These are phyloP conservation scores for Cervus canadensis DNA, from an alignment of 2,113 vertebrate species.

Conservation along the genomic window DNA sequence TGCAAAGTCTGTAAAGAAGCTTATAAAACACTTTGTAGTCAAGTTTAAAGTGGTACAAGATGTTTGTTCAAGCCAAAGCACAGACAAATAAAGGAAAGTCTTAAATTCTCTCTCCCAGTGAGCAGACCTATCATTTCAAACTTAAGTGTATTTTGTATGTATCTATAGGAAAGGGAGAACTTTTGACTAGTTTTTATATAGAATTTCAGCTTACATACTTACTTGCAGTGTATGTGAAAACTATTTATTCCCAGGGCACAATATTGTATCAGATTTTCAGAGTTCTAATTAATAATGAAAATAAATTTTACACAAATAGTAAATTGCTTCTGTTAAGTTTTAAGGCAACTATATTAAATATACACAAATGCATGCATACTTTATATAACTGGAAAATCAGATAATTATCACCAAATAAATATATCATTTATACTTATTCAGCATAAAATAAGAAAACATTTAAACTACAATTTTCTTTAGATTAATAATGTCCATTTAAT, in stretches of 20 bases:
- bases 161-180: background rate
- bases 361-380: background rate
- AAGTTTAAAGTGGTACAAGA: constrained; percentile 59
- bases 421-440: constrained; percentile 46
- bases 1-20: constrained; percentile 49
- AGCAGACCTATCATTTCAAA: constrained; percentile 50
- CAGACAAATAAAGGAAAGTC: constrained; percentile 43
- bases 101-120: background rate
- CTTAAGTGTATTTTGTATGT: constrained; percentile 17
- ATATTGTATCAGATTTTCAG: constrained; percentile 26
- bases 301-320: constrained; percentile 53
- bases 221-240: background rate
- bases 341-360: constrained; percentile 69
- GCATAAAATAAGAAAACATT: constrained; percentile 12
- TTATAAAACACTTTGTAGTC: constrained; percentile 71
- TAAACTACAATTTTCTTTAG: constrained; percentile 37
- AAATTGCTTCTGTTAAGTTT: constrained; percentile 46
- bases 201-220: background rate
- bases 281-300: constrained; percentile 55
- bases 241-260: constrained; percentile 16
- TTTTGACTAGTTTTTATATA: background rate
- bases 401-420: constrained; percentile 59
- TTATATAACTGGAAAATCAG: constrained; percentile 47
- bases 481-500: constrained; percentile 37
- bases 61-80: constrained; percentile 60